A percentile compares a stretch with the other conserved stretches of the same genome.
Evolutionary conservation across 2,888 invertebrate genomes (phyloP).

Genomic region (Watsonalla binaria): DNA sequence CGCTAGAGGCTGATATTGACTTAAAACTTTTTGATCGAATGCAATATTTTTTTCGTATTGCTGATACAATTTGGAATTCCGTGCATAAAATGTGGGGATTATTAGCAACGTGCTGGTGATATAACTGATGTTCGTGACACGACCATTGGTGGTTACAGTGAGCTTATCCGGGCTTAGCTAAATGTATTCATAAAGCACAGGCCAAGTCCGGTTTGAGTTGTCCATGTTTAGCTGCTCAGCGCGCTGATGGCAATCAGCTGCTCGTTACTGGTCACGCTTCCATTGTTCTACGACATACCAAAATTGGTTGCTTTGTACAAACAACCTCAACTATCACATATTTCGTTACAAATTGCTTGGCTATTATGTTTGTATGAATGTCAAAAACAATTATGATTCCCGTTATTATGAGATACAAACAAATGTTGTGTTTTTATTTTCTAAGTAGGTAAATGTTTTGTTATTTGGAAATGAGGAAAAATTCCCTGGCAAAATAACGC

Average conservation of each 20-base stretch:
- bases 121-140: constrained; percentile 36
- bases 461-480: too few species aligned
- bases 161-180: constrained; percentile 25
- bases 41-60: neutral
- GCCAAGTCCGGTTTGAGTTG: constrained; percentile 36
- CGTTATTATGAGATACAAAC: neutral
- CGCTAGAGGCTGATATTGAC: constrained; percentile 18
- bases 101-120: constrained; percentile 18
- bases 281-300: constrained; percentile 55
- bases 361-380: constrained; percentile 15
- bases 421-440: neutral
- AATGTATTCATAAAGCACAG: constrained; percentile 48
- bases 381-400: constrained; percentile 2
- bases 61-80: constrained; percentile 15
- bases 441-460: too few species aligned
- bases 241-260: constrained; percentile 56
- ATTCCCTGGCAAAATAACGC: too few species aligned
- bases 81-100: constrained; percentile 12
- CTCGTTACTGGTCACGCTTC: constrained; percentile 56
- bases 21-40: neutral
- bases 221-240: constrained; percentile 34
- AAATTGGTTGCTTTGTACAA: constrained; percentile 52
- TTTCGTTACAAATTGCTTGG: constrained; percentile 33
- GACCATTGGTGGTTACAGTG: constrained; percentile 11
- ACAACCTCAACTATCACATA: constrained; percentile 28